phyloP scores from a whole-genome alignment of 2,888 invertebrate genomes.

The Leucophora obtusa region DNA sequence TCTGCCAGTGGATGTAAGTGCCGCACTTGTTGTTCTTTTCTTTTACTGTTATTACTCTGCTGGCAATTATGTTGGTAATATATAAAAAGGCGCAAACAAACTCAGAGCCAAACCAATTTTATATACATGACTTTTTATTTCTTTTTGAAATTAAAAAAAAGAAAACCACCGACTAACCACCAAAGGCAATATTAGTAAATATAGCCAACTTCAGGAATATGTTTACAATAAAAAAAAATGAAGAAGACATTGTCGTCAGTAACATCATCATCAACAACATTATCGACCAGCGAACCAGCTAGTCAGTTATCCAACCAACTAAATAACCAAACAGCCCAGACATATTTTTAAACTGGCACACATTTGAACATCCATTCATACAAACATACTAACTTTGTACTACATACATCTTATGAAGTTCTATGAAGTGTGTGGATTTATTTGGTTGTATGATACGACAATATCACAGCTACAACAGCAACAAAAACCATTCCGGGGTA shows the following conservation, averaged over 20 bases:
- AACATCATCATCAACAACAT: not conserved
- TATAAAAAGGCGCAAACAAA: not conserved
- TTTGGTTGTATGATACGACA: conserved; percentile 23
- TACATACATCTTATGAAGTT: conserved; percentile 2
- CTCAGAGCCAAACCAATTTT: not conserved
- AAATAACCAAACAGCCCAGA: not conserved
- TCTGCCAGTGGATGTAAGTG: not conserved
- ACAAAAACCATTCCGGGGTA: conserved; percentile 5
- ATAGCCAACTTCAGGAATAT: not conserved
- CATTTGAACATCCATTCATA: not conserved
- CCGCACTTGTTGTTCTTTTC: not conserved
- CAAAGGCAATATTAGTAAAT: not conserved
- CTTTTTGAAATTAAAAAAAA: not conserved
- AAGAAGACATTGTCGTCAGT: not conserved
- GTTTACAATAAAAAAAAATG: too few relatives aligned
- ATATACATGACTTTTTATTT: not conserved
- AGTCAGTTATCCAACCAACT: not conserved
- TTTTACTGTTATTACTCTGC: not conserved
- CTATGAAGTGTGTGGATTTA: conserved; percentile 22
- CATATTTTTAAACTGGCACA: not conserved
- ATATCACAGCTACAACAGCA: not conserved
- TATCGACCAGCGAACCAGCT: not conserved
- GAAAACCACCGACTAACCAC: not conserved
- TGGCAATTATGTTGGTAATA: not conserved
- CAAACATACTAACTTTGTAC: not conserved